Evolutionary conservation across 2,113 vertebrate species (phyloP), one percentile per base, ranked within the genome.

Genomic region (Ophthalmolycus amberensis): DNA sequence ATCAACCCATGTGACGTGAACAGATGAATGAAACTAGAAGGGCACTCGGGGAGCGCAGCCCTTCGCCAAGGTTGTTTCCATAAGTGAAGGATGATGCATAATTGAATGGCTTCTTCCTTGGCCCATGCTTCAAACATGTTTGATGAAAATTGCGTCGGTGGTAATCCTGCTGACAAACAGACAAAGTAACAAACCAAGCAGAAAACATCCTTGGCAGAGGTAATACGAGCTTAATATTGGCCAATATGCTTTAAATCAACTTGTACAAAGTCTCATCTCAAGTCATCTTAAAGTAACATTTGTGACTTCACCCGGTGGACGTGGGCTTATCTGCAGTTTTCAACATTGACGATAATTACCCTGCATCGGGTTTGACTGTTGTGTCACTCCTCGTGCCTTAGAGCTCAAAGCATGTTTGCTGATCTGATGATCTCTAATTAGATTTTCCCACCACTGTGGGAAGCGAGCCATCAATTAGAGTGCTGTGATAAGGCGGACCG

Each of bases 391-490:
- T 85, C 59, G 37, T 80, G 85, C 70, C 80, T 84, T 50, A 7
- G 82, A 77, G 82, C 88, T 88, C 40, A 5, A 77, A 75, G 80
- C 75, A 44, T 91, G 91, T 91, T 90, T 90, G 85, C 76, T 83
- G 90, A 90, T 91, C 83, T 85, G 80, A 85, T 91, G 87, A 92
- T 90, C 83, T 89, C 85, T 92, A 90, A 93, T 93, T 91, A 89
- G 84, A 93, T 91, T 91, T 89, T 74, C 80, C 70, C 80, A 65
- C 81, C 74, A 80, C 90, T 84, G 88, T 83, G 86, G 89, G 90
- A 93, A 90, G 91, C 87, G 89, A 94, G 89, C 89, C 86, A 86
- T 92, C 91, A 91, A 93, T 93, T 94, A 90, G 87, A 69, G 72
- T 9, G 74, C 77, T 38, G 75, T 88, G 85, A 90, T 92, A 90